These are phyloP conservation scores for Corythaixoides concolor DNA, from an alignment of 2,113 vertebrate genomes.

Conservation along the genomic window DNA sequence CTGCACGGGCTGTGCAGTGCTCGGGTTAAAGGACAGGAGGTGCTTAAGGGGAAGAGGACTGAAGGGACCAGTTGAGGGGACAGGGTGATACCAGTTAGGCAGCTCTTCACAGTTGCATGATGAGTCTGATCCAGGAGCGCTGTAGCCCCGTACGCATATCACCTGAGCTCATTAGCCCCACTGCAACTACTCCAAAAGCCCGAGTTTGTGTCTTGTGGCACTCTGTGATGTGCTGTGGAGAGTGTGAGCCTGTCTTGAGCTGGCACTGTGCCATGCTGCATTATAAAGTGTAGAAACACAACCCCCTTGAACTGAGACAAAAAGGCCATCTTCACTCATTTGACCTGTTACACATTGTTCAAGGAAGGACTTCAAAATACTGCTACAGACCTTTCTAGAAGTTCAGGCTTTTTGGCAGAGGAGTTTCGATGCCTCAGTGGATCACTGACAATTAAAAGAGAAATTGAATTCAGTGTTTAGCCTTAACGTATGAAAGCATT, in stretches of 20 bases:
- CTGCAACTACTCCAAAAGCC: background rate
- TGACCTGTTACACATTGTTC: fast-evolving
- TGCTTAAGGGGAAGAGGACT: background rate
- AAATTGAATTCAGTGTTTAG: background rate
- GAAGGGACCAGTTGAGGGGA: background rate
- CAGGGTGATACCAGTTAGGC: background rate
- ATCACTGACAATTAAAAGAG: background rate
- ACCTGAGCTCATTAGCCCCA: background rate
- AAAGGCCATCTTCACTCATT: background rate
- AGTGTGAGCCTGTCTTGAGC: background rate
- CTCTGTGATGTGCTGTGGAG: background rate
- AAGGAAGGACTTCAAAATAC: background rate
- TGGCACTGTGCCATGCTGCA: background rate
- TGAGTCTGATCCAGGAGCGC: background rate
- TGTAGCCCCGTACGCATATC: background rate
- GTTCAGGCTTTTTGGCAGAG: background rate
- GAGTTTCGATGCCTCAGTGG: background rate
- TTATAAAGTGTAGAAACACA: background rate
- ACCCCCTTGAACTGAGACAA: background rate
- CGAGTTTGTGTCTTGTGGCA: background rate
- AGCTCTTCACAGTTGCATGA: background rate
- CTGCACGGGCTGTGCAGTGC: background rate
- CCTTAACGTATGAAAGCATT: background rate
- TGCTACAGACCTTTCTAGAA: background rate
- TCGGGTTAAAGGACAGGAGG: background rate